Evolutionary conservation across 2,113 vertebrate genomes (phyloP).

Genomic region (Geococcyx californianus): DNA sequence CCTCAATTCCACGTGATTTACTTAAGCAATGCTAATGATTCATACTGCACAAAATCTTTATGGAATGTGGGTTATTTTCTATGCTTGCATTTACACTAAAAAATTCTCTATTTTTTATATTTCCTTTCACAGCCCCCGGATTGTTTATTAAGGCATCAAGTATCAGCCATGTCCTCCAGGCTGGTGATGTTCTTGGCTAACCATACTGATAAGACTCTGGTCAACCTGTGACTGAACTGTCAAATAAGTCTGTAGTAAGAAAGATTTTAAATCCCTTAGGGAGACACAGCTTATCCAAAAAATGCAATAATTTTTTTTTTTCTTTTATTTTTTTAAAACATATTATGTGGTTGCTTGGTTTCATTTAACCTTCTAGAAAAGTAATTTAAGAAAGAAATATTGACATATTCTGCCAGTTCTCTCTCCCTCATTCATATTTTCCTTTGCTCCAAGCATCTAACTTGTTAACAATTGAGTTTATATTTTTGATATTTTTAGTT

Average conservation of each 20-base stretch:
- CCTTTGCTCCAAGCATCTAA: not conserved
- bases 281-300: not conserved
- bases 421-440: not conserved
- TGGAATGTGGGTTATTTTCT: slow-evolving; percentile 1
- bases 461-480: not conserved
- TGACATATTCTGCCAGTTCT: not conserved
- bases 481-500: not conserved
- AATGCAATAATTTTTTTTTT: not conserved
- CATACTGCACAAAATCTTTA: not conserved
- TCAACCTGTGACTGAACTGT: slow-evolving; percentile 21
- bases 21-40: not conserved
- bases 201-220: not conserved
- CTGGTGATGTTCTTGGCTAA: slow-evolving; percentile 17
- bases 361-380: not conserved
- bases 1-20: not conserved
- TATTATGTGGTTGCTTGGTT: not conserved
- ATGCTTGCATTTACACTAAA: not conserved
- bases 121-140: slow-evolving; percentile 16
- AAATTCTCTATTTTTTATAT: not conserved
- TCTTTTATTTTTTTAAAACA: not conserved
- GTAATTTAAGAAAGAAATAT: not conserved
- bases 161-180: not conserved
- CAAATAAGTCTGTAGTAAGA: not conserved
- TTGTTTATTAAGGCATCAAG: slow-evolving; percentile 26
- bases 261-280: not conserved